Evolutionary conservation across 2,888 invertebrate genomes (phyloP), one percentile per base, ranked within the genome.

Genomic region (Netelia inedita): DNA sequence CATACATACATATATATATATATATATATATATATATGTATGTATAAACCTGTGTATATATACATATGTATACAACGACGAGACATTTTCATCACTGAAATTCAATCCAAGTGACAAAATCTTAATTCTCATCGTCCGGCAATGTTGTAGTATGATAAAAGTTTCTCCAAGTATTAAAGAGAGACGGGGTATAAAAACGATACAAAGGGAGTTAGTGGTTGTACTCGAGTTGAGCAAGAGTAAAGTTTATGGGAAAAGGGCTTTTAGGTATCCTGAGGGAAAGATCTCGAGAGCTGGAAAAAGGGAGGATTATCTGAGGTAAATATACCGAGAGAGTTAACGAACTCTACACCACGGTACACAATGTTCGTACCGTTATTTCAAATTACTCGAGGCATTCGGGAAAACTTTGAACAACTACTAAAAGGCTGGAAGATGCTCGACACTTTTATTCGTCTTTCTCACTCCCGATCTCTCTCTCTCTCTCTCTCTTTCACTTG

Each of bases 91-190:
- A 55, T 19, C 55, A 19, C 55, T 21, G 28, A 61, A 61, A 61
- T 28, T 61, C 35, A 35, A 61, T 35, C n/a, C 28, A 61, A 61
- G 35, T 61, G 61, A 61, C 61, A 35, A 61, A 61, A 61, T 61
- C n/a, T 61, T 35, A 14, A 61, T 61, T 61, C 14, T 14, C 23
- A 1, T 14, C 5, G 61, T 61, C 14, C 14, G 23, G 14, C 8
- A 35, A 28, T 6, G 28, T 35, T 35, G 19, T 10, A 19, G 57
- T 8, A 59, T 21, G 46, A 46, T 11, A 46, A 46, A 46, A 46
- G 10, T 46, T 28, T 61, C 23, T 10, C 10, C 11, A 23, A 59
- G 16, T 55, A 55, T 55, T 9, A 46, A 14, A 46, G 46, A 46
- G 46, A 46, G 46, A 46, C 14, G 46, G 46, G 11, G 14, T 2